Conservation (phyloP, 2,888 invertebrate species). For the Panorpa germanica region DNA sequence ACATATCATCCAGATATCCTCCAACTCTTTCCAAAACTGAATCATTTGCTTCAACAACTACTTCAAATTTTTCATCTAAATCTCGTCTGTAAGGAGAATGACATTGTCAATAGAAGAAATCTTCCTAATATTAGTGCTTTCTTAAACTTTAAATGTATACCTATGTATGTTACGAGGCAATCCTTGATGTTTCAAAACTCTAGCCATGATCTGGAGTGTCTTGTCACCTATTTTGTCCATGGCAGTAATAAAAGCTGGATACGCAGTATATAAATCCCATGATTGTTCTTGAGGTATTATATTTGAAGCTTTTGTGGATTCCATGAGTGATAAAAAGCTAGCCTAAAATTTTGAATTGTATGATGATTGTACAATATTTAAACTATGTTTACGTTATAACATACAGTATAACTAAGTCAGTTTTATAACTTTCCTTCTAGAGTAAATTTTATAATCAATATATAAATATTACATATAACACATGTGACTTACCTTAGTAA, state of each 20-base stretch:
- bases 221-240: constrained; percentile 41
- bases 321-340: constrained; percentile 42
- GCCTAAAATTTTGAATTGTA: constrained; percentile 28
- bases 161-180: constrained; percentile 33
- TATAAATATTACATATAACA: constrained; percentile 2
- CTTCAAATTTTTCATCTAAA: constrained; percentile 50
- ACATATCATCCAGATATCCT: constrained; percentile 46
- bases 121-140: not conserved
- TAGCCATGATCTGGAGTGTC: constrained; percentile 37
- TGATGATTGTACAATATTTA: no score
- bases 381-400: no score
- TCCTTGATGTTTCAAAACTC: constrained; percentile 32
- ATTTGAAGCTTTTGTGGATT: constrained; percentile 51
- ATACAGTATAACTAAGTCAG: no score
- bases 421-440: no score
- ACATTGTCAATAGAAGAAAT: not conserved
- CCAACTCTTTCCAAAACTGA: constrained; percentile 63
- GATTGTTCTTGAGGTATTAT: constrained; percentile 49
- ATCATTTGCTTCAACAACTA: constrained; percentile 69
- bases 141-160: constrained; percentile 12
- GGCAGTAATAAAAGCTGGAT: constrained; percentile 48
- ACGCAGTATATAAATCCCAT: constrained; percentile 57
- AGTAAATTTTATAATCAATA: not conserved
- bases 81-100: constrained; percentile 21
- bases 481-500: constrained; percentile 18